phyloP scores from a whole-genome alignment of 2,113 vertebrate genomes.

The Macaca fascicularis region DNA sequence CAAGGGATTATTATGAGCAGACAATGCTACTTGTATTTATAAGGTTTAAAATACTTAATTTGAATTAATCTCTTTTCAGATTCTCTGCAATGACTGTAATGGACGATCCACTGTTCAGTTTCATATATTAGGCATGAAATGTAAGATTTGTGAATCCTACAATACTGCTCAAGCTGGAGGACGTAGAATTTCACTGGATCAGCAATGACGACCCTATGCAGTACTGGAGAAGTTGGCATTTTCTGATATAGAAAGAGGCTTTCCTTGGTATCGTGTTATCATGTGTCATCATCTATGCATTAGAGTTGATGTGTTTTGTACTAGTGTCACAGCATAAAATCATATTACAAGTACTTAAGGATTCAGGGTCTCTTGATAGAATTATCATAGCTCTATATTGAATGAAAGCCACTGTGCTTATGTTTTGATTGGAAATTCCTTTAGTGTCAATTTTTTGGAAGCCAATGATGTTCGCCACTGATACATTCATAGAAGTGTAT shows the following conservation, averaged over 20 bases:
- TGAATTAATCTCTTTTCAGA: slow-evolving; percentile 80
- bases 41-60: slow-evolving; percentile 9
- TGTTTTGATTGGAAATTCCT: slow-evolving; percentile 46
- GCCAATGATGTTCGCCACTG: slow-evolving; percentile 37
- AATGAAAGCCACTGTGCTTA: background rate
- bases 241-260: background rate
- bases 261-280: slow-evolving; percentile 20
- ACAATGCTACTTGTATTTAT: background rate
- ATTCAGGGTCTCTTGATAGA: slow-evolving; percentile 12
- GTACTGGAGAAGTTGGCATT: background rate
- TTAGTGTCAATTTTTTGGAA: slow-evolving; percentile 59
- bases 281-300: background rate
- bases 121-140: slow-evolving; percentile 97
- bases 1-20: background rate
- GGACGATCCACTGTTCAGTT: slow-evolving; percentile 90
- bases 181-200: slow-evolving; percentile 76
- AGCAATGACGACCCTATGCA: slow-evolving; percentile 36
- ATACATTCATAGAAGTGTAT: slow-evolving; percentile 8
- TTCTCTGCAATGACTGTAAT: slow-evolving; percentile 96
- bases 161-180: slow-evolving; percentile 93
- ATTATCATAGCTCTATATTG: slow-evolving; percentile 12
- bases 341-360: background rate
- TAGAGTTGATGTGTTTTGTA: background rate
- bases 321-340: background rate
- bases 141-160: slow-evolving; percentile 92